These are phyloP conservation scores for Chymomyza fuscimana DNA, from an alignment of 2,888 invertebrate species.

Conservation along the genomic window DNA sequence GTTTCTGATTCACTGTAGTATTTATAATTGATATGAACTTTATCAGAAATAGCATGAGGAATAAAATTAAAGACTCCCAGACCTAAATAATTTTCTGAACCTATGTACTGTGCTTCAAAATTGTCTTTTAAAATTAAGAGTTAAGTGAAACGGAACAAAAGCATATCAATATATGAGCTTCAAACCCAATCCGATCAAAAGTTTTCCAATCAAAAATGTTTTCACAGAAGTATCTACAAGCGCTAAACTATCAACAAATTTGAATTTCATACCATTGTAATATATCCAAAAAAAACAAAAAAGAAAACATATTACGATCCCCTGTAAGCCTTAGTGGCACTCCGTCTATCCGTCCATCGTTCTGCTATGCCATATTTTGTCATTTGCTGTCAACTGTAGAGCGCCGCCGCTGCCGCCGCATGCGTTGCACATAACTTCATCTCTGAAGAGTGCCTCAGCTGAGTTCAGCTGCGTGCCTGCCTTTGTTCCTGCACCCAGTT, in stretches of 20 bases:
- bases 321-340: constrained; percentile 37
- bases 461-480: constrained; percentile 27
- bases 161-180: no score
- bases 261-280: neutral
- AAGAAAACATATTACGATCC: constrained; percentile 56
- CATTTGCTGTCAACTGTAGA: constrained; percentile 66
- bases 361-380: constrained; percentile 51
- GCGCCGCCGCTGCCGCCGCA: constrained; percentile 20
- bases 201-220: no score
- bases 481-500: constrained; percentile 19
- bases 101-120: no score
- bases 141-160: no score
- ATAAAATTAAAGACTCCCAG: no score
- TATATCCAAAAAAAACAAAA: constrained; percentile 40
- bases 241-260: neutral
- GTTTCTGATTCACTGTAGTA: no score
- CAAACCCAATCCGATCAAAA: no score
- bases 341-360: neutral
- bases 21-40: no score
- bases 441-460: constrained; percentile 58
- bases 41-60: no score
- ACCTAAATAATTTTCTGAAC: no score
- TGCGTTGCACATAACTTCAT: constrained; percentile 65
- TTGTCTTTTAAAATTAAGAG: no score
- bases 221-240: neutral